A percentile compares a stretch with the other conserved stretches of the same genome.
Evolutionary conservation across 1,140 invertebrate genomes (phyloP).

Genomic region (Ceratina australensis): DNA sequence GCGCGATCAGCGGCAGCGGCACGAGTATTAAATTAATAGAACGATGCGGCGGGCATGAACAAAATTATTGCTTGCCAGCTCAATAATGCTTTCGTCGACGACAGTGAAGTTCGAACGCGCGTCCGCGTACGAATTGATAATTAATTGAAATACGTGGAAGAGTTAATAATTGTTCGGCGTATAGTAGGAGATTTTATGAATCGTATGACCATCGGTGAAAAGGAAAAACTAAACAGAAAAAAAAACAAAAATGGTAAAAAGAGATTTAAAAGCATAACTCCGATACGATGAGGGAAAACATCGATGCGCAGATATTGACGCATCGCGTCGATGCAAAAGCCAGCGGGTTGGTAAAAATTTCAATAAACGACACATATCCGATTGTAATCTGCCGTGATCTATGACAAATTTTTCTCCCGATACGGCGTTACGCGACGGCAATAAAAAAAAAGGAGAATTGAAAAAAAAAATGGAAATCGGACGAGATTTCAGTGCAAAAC

Average conservation of each 20-base stretch:
- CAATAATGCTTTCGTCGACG: neutral
- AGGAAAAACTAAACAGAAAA: neutral
- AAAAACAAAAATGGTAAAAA: neutral
- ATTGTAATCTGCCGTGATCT: slow-evolving; percentile 37
- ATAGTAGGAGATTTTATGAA: neutral
- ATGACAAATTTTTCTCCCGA: slow-evolving; percentile 21
- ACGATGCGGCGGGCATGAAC: slow-evolving; percentile 7
- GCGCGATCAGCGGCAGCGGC: neutral
- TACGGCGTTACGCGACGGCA: neutral
- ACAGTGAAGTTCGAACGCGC: neutral
- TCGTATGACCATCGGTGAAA: neutral
- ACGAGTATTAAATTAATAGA: slow-evolving; percentile 16
- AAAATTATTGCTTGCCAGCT: slow-evolving; percentile 1
- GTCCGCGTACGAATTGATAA: neutral
- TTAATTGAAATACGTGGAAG: neutral
- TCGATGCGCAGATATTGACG: neutral
- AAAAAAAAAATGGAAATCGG: no score
- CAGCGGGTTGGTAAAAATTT: slow-evolving; percentile 40
- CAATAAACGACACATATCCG: slow-evolving; percentile 35
- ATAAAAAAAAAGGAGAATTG: no score
- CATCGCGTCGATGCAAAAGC: slow-evolving; percentile 1
- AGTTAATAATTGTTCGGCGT: neutral
- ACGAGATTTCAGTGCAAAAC: no score
- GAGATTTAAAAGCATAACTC: slow-evolving; percentile 10
- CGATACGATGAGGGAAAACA: neutral